phyloP scores from a whole-genome alignment of 2,797 vertebrate species.

The Glossophaga mutica region DNA sequence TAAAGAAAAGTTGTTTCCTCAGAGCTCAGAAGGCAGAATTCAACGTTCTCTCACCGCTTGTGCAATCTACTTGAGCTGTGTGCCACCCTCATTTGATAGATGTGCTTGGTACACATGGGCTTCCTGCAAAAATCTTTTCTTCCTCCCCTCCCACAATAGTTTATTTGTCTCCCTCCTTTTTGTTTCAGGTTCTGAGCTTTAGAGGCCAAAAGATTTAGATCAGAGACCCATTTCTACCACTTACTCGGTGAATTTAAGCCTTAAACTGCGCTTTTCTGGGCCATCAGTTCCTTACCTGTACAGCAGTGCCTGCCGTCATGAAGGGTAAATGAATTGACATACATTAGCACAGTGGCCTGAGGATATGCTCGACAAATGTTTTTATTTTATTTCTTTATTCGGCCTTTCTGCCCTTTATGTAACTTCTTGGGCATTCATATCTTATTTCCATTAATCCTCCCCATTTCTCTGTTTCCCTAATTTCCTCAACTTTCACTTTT shows the following conservation, averaged over 20 bases:
- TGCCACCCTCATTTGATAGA: background rate
- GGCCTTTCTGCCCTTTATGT: background rate
- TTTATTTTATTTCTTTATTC: background rate
- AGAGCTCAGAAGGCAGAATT: background rate
- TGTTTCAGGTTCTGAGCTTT: background rate
- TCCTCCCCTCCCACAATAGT: background rate
- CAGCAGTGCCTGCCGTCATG: background rate
- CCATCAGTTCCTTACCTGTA: background rate
- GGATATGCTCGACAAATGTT: background rate
- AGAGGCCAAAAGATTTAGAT: background rate
- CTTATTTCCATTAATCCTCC: background rate
- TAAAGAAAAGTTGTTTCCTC: background rate
- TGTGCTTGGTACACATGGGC: no score
- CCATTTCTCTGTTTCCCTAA: background rate
- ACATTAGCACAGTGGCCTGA: background rate
- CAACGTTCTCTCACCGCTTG: background rate
- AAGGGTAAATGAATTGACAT: background rate
- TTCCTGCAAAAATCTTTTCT: background rate
- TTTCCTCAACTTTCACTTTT: background rate
- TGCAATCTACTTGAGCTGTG: background rate
- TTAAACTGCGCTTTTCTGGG: background rate
- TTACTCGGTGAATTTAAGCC: background rate
- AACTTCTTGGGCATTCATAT: background rate
- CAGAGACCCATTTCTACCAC: background rate
- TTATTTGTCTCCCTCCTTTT: background rate